These are phyloP conservation scores for Poecilus cupreus DNA, from an alignment of 2,888 invertebrate genomes.

Conservation along the genomic window DNA sequence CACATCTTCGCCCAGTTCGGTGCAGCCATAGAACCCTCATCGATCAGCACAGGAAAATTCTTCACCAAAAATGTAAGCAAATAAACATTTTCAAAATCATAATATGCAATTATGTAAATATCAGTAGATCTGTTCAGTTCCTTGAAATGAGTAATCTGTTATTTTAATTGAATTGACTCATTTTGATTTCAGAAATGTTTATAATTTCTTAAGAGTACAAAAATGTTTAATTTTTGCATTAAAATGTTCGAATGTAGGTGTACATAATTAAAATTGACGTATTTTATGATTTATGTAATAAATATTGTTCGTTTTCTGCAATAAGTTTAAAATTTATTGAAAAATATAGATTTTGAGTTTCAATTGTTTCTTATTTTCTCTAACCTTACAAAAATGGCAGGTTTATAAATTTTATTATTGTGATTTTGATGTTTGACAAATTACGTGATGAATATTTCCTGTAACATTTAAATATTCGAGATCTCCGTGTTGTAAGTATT, in stretches of 20 bases:
- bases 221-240: background rate
- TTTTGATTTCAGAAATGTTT: background rate
- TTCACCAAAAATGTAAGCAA: background rate
- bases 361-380: background rate
- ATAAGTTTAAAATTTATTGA: background rate
- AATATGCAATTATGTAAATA: background rate
- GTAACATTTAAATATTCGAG: background rate
- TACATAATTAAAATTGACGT: background rate
- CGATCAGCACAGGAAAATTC: constrained; percentile 15
- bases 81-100: constrained; percentile 2
- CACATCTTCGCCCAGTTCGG: constrained; percentile 25
- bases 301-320: background rate
- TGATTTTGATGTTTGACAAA: background rate
- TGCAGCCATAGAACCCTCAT: constrained; percentile 6
- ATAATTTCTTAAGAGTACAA: background rate
- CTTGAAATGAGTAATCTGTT: background rate
- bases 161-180: background rate
- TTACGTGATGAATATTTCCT: constrained; percentile 17
- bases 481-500: constrained; percentile 43
- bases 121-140: background rate
- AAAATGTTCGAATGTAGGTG: background rate
- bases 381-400: background rate
- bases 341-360: constrained; percentile 10
- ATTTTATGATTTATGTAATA: background rate
- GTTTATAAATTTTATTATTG: background rate